Conservation (phyloP, 2,888 invertebrate species). For the Osmoderma eremita region DNA sequence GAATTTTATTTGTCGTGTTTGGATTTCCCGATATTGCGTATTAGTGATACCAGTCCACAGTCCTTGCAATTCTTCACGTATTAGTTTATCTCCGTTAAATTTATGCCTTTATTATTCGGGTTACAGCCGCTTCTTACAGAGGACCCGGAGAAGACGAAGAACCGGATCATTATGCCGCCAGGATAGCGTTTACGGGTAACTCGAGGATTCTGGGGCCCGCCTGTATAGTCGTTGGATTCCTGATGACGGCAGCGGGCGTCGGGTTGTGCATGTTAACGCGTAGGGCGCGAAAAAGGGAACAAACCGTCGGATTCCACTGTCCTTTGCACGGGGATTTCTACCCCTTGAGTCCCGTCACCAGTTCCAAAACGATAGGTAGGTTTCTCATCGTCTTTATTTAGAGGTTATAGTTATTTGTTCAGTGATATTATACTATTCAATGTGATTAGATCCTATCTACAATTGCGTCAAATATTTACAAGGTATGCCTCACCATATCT, state of each 20-base stretch:
- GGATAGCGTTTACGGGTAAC: conserved; percentile 79
- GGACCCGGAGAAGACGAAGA: conserved; percentile 78
- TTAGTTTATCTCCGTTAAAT: too few relatives aligned
- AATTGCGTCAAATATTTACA: too few relatives aligned
- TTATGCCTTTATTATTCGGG: too few relatives aligned
- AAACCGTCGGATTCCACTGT: conserved; percentile 79
- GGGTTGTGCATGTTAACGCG: conserved; percentile 75
- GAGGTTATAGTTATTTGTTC: too few relatives aligned
- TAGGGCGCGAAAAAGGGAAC: conserved; percentile 73
- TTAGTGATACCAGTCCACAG: too few relatives aligned
- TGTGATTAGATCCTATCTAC: too few relatives aligned
- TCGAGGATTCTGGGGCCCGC: conserved; percentile 78
- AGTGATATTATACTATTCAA: too few relatives aligned
- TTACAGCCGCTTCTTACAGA: conserved; percentile 76
- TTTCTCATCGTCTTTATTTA: neutral
- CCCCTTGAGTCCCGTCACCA: conserved; percentile 74
- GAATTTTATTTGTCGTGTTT: too few relatives aligned
- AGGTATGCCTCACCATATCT: too few relatives aligned
- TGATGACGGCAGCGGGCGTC: conserved; percentile 75
- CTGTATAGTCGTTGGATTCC: conserved; percentile 78
- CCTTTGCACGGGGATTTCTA: conserved; percentile 83
- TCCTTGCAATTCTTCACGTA: too few relatives aligned
- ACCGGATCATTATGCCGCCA: conserved; percentile 76
- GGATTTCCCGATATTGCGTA: too few relatives aligned
- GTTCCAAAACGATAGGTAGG: conserved; percentile 61